Evolutionary conservation across 1,140 invertebrate genomes (phyloP).

Genomic region (Lucilia cuprina): DNA sequence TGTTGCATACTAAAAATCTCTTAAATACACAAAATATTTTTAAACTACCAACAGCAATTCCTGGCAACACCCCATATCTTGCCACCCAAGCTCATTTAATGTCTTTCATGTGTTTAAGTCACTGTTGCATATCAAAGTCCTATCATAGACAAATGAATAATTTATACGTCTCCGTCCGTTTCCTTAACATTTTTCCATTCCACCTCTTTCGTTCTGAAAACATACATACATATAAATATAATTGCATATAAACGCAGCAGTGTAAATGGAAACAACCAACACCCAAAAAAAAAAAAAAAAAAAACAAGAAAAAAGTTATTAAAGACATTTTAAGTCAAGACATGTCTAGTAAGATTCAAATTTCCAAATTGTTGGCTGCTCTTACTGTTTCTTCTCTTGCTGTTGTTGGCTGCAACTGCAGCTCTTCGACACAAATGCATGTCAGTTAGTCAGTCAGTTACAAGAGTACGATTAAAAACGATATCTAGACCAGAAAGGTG

Average conservation of each 20-base stretch:
- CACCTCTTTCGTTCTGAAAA: neutral
- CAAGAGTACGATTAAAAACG: neutral
- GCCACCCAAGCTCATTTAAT: neutral
- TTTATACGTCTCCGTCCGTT: neutral
- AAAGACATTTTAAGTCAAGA: conserved; percentile 8
- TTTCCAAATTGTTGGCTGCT: neutral
- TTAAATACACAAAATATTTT: neutral
- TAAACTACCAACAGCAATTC: neutral
- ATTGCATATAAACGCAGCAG: neutral
- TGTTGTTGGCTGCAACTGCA: neutral
- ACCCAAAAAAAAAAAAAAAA: neutral
- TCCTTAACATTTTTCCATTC: neutral
- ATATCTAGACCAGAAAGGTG: neutral
- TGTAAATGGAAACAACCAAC: neutral
- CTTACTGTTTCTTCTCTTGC: neutral
- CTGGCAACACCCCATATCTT: neutral
- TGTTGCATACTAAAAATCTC: neutral
- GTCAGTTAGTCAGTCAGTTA: neutral
- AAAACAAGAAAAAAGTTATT: neutral
- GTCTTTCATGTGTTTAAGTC: conserved; percentile 10
- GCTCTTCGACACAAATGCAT: neutral
- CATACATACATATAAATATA: neutral
- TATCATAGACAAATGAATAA: conserved; percentile 18
- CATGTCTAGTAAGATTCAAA: conserved; percentile 14
- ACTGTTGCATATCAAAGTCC: conserved; percentile 14